These are phyloP conservation scores for Herpetotheres cachinnans DNA, from an alignment of 2,113 vertebrate genomes.

Conservation along the genomic window DNA sequence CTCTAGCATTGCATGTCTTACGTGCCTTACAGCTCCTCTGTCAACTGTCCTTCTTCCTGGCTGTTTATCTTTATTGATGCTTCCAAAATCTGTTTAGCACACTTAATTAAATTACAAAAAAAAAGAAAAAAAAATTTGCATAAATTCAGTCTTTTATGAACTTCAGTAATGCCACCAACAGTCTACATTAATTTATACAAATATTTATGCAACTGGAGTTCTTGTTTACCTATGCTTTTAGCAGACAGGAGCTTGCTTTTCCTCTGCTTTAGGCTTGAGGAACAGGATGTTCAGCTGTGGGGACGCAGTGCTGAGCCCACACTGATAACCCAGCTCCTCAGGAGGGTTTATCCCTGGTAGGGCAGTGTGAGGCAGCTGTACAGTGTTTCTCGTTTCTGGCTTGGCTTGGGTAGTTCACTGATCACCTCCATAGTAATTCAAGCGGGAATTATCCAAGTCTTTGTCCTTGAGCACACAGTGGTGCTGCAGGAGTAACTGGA, in stretches of 20 bases:
- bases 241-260: neutral
- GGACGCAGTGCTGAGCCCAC: neutral
- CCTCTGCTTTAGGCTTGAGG: neutral
- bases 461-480: neutral
- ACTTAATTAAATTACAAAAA: neutral
- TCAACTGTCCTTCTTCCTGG: neutral
- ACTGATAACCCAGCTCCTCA: neutral
- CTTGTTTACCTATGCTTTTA: neutral
- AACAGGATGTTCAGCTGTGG: neutral
- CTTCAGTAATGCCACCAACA: neutral
- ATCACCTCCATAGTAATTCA: neutral
- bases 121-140: neutral
- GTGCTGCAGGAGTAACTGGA: neutral
- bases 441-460: neutral
- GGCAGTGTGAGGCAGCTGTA: neutral
- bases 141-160: neutral
- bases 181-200: neutral
- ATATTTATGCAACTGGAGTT: neutral
- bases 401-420: rapidly evolving
- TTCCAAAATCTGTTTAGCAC: neutral
- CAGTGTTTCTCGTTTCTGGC: neutral
- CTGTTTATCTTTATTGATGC: neutral
- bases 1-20: neutral
- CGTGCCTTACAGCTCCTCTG: neutral
- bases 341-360: neutral